A percentile compares a stretch with the other conserved stretches of the same genome.
phyloP scores from a whole-genome alignment of 2,888 invertebrate genomes.

The Pollenia griseotomentosa region DNA sequence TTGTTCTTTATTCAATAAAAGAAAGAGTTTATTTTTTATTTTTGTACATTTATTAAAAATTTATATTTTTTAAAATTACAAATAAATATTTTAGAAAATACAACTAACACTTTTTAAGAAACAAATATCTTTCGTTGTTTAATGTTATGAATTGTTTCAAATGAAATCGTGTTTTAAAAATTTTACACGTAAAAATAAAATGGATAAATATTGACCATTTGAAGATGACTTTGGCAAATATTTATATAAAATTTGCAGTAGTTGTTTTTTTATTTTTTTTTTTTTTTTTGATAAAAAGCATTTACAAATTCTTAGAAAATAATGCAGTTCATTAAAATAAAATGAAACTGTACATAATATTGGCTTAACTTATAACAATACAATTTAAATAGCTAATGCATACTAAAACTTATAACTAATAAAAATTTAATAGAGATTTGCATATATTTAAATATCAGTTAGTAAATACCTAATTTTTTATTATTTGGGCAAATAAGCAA shows the following conservation, averaged over 20 bases:
- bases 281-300: no score
- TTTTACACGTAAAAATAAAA: background rate
- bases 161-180: constrained; percentile 3
- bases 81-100: constrained; percentile 63
- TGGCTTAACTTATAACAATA: constrained; percentile 38
- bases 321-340: background rate
- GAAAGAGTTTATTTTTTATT: constrained; percentile 31
- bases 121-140: constrained; percentile 50
- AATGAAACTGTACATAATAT: constrained; percentile 33
- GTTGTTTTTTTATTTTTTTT: no score
- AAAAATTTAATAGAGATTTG: constrained; percentile 15
- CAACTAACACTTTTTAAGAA: constrained; percentile 46
- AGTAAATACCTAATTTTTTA: background rate
- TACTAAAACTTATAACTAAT: constrained; percentile 12
- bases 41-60: constrained; percentile 71
- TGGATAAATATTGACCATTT: background rate
- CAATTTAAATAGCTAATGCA: constrained; percentile 25
- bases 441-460: constrained; percentile 16
- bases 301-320: background rate
- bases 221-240: background rate
- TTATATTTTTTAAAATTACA: constrained; percentile 45
- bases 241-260: no score
- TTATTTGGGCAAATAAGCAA: background rate
- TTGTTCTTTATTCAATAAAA: constrained; percentile 38
- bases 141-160: background rate